These are phyloP conservation scores for Mastomys coucha DNA, from an alignment of 2,113 vertebrate genomes.

Conservation along the genomic window DNA sequence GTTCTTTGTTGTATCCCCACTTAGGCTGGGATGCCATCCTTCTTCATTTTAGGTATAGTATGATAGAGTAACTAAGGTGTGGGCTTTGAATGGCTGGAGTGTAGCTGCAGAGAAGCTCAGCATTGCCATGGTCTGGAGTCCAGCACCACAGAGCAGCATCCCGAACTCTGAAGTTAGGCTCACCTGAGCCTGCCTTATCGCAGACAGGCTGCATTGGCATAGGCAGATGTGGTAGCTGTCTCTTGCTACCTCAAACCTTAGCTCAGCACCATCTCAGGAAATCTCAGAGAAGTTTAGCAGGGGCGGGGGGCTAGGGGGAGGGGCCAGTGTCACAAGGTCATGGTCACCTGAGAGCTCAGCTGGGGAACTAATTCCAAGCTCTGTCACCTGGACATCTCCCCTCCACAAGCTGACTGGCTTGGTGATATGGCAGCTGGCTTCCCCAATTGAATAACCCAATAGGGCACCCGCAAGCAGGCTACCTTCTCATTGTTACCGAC, in stretches of 20 bases:
- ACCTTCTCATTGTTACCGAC: neutral
- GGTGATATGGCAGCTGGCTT: neutral
- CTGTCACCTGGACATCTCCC: neutral
- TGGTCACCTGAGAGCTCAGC: neutral
- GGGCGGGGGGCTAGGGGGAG: too few relatives aligned
- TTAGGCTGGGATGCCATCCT: neutral
- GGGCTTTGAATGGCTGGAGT: neutral
- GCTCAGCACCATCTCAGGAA: neutral
- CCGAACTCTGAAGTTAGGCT: neutral
- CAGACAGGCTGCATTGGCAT: too few relatives aligned
- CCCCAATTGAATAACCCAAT: neutral
- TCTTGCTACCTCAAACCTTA: neutral
- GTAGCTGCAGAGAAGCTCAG: neutral
- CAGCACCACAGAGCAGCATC: too few relatives aligned
- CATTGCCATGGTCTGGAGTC: neutral
- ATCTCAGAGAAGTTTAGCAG: neutral
- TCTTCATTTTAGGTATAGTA: accelerated
- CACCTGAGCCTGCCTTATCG: neutral
- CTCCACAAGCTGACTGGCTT: neutral
- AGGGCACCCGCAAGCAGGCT: neutral
- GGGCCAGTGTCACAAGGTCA: neutral
- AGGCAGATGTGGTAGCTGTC: neutral
- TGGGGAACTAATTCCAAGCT: neutral
- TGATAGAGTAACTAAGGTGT: neutral
- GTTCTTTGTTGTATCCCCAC: neutral